Evolutionary conservation across 2,797 vertebrate genomes (phyloP), one percentile per base, ranked within the genome.

Genomic region (Gymnocypris eckloni): DNA sequence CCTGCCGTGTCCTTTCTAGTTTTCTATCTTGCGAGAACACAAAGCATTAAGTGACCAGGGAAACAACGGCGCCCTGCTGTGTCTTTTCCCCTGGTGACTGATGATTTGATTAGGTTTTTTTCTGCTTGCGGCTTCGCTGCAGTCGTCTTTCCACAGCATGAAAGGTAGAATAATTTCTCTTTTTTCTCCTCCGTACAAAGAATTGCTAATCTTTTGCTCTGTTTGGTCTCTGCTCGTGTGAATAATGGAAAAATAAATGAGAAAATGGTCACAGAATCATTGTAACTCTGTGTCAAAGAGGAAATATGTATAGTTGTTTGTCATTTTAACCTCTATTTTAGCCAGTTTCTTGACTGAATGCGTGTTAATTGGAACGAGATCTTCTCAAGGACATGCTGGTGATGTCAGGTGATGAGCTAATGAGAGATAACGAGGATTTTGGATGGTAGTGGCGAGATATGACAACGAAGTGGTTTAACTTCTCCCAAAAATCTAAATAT

Each of bases 241-340:
- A 79, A 77, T 86, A 82, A 89, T 79, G 86, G 85, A 70, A 87
- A 86, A 86, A 59, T 76, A 87, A 85, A 87, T 84, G 11, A 67
- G 61, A 84, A 67, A 84, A 84, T 37, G 48, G 28, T 50, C 72
- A 78, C 25, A 59, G 20, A 54, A 41, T 9, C 25, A 56, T 69
- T 20, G 12, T 39, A 18, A 28, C 50, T 25, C 39, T 39, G 48
- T 75, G 48, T 64, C 37, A 20, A 20, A n/a, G 52, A 81, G 48
- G 48, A 39, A 54, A 52, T 69, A 37, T n/a, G n/a, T 52, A 6
- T 22, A 2, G 11, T 25, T 18, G 88, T 93, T 91, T 87, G 89
- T 94, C 90, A 90, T 88, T 78, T 94, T 92, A 92, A 90, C 85
- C 87, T n/a, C 11, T 85, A 45, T 75, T 78, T 43, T 16, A 43